Evolutionary conservation across 2,888 invertebrate genomes (phyloP).

Genomic region (Callosobruchus maculatus): DNA sequence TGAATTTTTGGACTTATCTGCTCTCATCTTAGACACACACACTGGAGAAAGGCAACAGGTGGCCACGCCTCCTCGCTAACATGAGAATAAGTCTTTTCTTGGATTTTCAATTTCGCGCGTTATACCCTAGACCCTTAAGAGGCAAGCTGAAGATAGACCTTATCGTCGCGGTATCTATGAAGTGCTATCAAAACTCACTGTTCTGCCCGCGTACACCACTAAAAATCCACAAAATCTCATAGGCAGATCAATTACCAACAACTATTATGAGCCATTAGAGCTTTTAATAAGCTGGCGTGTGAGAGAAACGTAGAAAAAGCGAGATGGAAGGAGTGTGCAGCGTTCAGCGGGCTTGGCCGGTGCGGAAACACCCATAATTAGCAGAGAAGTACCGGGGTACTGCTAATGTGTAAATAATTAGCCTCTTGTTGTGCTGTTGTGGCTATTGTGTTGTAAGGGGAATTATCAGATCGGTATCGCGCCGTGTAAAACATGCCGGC

Average conservation of each 20-base stretch:
- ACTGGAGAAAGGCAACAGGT: no score
- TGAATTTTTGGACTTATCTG: no score
- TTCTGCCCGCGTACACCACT: no score
- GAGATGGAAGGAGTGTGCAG: not conserved
- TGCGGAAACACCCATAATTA: not conserved
- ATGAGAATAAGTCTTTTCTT: no score
- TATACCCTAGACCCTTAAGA: no score
- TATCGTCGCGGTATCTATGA: no score
- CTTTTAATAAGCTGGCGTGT: not conserved
- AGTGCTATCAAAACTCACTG: no score
- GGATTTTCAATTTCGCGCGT: no score
- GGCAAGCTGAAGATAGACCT: no score
- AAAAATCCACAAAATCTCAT: not conserved
- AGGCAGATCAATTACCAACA: not conserved
- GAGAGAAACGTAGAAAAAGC: not conserved
- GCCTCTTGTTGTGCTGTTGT: not conserved
- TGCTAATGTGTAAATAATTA: slow-evolving; percentile 52
- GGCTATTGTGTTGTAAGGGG: not conserved
- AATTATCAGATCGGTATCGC: not conserved
- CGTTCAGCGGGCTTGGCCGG: not conserved
- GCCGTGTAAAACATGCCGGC: not conserved
- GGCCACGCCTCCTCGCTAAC: no score
- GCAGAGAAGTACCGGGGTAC: slow-evolving; percentile 19
- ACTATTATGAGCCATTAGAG: not conserved
- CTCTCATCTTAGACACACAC: no score